Evolutionary conservation across 2,888 invertebrate species (phyloP).

Genomic region (Melieria picta): DNA sequence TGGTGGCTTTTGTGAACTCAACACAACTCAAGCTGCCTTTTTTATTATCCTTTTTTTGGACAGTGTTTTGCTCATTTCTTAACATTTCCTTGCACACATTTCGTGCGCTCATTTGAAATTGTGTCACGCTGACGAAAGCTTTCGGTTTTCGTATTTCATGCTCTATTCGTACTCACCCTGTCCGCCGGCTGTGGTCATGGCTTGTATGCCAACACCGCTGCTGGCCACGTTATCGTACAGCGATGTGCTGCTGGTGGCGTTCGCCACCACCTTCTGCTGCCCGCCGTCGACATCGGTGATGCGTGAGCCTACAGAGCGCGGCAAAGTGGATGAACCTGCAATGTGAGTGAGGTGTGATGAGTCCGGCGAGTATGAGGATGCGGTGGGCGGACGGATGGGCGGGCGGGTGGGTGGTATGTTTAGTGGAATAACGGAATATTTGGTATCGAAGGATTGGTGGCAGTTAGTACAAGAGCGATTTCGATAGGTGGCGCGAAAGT

Average conservation of each 20-base stretch:
- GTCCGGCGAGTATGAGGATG: slow-evolving; percentile 49
- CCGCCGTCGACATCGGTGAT: slow-evolving; percentile 63
- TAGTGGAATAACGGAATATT: not conserved
- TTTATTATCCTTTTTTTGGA: not conserved
- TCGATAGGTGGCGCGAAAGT: too few relatives aligned
- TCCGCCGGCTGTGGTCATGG: slow-evolving; percentile 38
- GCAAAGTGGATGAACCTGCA: slow-evolving; percentile 85
- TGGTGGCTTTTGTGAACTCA: not conserved
- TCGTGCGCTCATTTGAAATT: too few relatives aligned
- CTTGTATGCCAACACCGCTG: slow-evolving; percentile 43
- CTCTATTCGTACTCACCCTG: slow-evolving; percentile 25
- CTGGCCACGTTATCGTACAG: slow-evolving; percentile 84
- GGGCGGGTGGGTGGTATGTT: not conserved
- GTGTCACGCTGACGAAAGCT: too few relatives aligned
- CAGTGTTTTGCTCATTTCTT: not conserved
- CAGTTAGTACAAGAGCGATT: too few relatives aligned
- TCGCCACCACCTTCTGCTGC: slow-evolving; percentile 76
- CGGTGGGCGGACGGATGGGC: slow-evolving; percentile 36
- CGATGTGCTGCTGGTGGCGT: slow-evolving; percentile 88
- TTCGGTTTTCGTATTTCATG: not conserved
- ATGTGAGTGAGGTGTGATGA: slow-evolving; percentile 53
- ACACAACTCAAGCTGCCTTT: slow-evolving; percentile 1
- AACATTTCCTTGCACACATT: too few relatives aligned
- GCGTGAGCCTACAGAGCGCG: slow-evolving; percentile 69
- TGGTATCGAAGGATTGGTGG: not conserved